Percentiles rank a stretch among this genome's conserved stretches.
Evolutionary conservation across 2,797 vertebrate species (phyloP).

Genomic region (Cyclopterus lumpus): DNA sequence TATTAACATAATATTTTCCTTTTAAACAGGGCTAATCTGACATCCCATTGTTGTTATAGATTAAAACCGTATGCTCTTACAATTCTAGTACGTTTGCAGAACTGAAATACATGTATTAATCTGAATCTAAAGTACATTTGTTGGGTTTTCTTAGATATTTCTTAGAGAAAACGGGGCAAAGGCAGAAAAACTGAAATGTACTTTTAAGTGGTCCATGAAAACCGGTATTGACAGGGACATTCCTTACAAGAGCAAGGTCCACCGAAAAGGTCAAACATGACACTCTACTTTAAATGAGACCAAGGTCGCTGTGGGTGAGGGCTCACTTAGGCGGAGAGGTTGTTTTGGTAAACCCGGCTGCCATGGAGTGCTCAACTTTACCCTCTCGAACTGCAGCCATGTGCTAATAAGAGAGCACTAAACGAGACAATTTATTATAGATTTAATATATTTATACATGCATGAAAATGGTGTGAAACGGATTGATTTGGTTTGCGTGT

Average conservation of each 20-base stretch:
- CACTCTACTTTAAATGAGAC: conserved; percentile 59
- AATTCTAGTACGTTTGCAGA: neutral
- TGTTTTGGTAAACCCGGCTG: conserved; percentile 29
- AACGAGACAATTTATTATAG: neutral
- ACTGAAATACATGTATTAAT: neutral
- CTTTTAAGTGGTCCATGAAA: conserved; percentile 77
- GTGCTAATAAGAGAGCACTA: neutral
- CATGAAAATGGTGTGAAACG: neutral
- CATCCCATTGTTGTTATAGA: neutral
- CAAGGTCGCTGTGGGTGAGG: conserved; percentile 34
- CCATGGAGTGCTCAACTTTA: neutral
- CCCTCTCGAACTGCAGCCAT: neutral
- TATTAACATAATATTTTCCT: neutral
- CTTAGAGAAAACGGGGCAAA: conserved; percentile 21
- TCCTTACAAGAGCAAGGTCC: conserved; percentile 58
- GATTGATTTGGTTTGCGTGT: conserved; percentile 4
- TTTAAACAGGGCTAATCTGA: neutral
- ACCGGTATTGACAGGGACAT: conserved; percentile 75
- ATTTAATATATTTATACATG: neutral
- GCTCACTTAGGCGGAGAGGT: conserved; percentile 30
- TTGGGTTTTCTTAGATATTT: conserved; percentile 13
- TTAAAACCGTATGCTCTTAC: neutral
- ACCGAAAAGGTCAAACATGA: conserved; percentile 69
- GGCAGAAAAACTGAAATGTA: conserved; percentile 50
- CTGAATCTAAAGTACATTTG: neutral